phyloP scores from a whole-genome alignment of 1,140 invertebrate species.

The Leptonema lineaticorne region DNA sequence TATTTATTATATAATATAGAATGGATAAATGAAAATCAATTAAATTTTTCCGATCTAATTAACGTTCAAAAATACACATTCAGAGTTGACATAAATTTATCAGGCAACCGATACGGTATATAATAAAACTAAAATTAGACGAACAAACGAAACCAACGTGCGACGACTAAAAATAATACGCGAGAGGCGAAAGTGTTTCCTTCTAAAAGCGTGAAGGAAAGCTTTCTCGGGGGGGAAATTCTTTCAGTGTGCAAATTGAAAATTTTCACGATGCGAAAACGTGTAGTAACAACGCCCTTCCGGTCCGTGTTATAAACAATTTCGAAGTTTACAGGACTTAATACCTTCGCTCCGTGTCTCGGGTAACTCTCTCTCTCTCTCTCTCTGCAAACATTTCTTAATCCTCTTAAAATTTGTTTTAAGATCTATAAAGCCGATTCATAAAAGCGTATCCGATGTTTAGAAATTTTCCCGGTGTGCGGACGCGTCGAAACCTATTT shows the following conservation, averaged over 20 bases:
- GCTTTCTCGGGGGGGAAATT: neutral
- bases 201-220: neutral
- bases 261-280: neutral
- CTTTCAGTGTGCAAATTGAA: no score
- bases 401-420: conserved; percentile 19
- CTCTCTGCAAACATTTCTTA: conserved; percentile 11
- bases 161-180: neutral
- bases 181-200: neutral
- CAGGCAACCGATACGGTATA: no score
- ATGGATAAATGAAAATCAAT: no score
- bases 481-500: neutral
- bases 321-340: conserved; percentile 14
- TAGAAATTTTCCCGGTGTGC: neutral
- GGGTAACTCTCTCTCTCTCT: no score
- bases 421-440: conserved; percentile 16
- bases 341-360: neutral
- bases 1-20: no score
- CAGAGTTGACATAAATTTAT: no score
- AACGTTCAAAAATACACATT: no score
- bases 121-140: no score
- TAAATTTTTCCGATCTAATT: no score
- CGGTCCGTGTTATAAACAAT: conserved; percentile 11
- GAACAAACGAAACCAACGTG: no score
- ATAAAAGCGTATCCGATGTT: conserved; percentile 13
- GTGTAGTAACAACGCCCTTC: neutral